Percentiles rank a stretch among this genome's conserved stretches.
These are phyloP conservation scores for Nothobranchius kuhntae DNA, from an alignment of 2,113 vertebrate genomes.

Conservation along the genomic window DNA sequence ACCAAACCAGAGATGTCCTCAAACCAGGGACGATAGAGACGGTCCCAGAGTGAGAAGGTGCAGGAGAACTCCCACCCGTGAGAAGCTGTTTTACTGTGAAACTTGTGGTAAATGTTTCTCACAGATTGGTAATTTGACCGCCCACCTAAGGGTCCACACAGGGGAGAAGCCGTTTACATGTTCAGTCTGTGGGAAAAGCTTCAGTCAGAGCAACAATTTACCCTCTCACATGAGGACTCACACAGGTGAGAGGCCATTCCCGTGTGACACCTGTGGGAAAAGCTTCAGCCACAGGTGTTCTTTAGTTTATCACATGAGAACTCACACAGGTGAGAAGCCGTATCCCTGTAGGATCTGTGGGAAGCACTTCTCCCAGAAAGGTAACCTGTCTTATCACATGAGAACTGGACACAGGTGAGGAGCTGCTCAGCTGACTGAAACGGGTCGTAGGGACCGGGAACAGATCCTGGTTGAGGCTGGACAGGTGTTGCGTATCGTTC, in stretches of 20 bases:
- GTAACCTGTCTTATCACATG: neutral
- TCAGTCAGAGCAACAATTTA: neutral
- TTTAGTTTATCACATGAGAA: neutral
- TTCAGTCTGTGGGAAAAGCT: neutral
- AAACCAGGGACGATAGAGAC: neutral
- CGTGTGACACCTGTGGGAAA: neutral
- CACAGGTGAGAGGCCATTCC: neutral
- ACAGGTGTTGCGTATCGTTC: too few species aligned
- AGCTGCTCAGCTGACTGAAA: neutral
- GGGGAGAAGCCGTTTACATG: neutral
- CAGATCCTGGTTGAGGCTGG: too few species aligned
- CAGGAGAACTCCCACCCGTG: neutral
- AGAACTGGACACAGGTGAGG: conserved; percentile 2
- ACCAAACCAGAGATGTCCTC: neutral
- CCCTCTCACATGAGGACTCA: neutral
- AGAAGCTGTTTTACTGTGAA: neutral
- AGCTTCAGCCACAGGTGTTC: neutral
- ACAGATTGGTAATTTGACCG: neutral
- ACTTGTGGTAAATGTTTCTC: neutral
- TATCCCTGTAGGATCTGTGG: neutral
- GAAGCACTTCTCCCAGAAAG: neutral
- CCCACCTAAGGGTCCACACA: neutral
- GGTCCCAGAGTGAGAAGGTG: too few species aligned
- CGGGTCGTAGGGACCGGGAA: too few species aligned
- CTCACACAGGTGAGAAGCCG: neutral